Conservation (phyloP, 2,113 vertebrate species). For the Pomatostomus ruficeps region DNA sequence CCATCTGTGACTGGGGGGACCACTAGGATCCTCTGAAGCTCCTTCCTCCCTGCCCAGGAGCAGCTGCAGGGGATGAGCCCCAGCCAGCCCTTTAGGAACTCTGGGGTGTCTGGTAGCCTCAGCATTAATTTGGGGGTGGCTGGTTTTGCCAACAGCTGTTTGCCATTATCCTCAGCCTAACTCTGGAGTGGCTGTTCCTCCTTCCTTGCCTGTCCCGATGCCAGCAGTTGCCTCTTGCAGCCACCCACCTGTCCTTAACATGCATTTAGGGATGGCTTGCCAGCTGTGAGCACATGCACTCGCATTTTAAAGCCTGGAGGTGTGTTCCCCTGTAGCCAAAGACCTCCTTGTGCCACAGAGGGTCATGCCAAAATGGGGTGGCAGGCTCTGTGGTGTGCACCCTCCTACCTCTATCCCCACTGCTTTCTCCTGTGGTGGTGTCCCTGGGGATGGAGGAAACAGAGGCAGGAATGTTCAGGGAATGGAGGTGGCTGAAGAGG, state of each 20-base stretch:
- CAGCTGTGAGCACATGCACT: fast-evolving
- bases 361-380: background rate
- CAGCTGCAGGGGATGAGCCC: background rate
- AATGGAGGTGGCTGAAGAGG: background rate
- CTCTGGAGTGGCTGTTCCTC: background rate
- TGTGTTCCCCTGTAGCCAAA: background rate
- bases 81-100: background rate
- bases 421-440: background rate
- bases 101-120: background rate
- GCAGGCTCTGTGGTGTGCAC: fast-evolving
- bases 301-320: background rate
- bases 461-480: background rate
- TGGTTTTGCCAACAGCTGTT: background rate
- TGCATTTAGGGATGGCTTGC: background rate
- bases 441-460: background rate
- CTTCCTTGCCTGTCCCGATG: background rate
- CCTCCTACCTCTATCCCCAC: background rate
- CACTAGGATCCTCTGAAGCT: background rate
- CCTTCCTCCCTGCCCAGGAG: background rate
- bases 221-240: background rate
- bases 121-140: background rate
- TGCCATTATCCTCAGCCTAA: background rate
- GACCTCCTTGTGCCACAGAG: background rate
- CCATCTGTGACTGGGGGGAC: background rate
- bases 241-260: background rate